Evolutionary conservation across 2,888 invertebrate species (phyloP).

Genomic region (Leucania comma): DNA sequence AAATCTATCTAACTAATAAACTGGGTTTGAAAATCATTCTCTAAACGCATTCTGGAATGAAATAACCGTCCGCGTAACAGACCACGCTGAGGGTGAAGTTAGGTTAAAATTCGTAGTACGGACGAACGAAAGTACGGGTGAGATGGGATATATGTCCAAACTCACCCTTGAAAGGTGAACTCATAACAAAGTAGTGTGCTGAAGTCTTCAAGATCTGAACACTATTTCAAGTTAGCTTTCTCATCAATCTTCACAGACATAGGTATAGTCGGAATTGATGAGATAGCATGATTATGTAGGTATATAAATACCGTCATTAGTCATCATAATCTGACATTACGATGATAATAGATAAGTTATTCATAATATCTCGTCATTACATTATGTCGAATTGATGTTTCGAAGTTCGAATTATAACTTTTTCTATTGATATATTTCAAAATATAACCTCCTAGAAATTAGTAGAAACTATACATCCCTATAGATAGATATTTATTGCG

Average conservation of each 20-base stretch:
- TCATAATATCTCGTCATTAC: background rate
- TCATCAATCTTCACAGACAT: background rate
- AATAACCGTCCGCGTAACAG: too few relatives aligned
- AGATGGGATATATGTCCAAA: too few relatives aligned
- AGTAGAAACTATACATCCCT: background rate
- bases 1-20: too few relatives aligned
- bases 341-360: background rate
- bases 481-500: background rate
- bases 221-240: background rate
- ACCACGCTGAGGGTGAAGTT: too few relatives aligned
- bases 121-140: too few relatives aligned
- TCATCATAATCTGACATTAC: constrained; percentile 1
- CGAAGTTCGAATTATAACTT: background rate
- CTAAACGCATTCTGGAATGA: too few relatives aligned
- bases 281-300: too few relatives aligned
- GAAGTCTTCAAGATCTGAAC: too few relatives aligned
- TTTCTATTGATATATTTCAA: background rate
- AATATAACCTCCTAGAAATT: background rate
- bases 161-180: too few relatives aligned
- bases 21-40: too few relatives aligned
- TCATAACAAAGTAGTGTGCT: too few relatives aligned
- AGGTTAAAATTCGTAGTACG: too few relatives aligned
- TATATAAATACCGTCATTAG: background rate
- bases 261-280: background rate
- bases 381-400: background rate